Evolutionary conservation across 2,888 invertebrate species (phyloP).

Genomic region (Ectemnius lituratus): DNA sequence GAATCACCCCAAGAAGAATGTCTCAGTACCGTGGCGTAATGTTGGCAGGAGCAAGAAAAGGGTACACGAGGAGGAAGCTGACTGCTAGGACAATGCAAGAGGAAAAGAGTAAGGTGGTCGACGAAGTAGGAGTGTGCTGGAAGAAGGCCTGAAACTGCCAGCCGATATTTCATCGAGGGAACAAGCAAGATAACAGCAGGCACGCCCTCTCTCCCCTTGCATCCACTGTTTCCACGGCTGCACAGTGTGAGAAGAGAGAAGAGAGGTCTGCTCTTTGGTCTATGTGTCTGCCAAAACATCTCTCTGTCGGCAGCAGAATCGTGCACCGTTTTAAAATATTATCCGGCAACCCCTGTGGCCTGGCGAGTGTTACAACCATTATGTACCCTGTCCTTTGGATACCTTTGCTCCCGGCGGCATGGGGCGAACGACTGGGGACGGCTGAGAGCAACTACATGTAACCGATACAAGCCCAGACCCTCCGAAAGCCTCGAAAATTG

Average conservation of each 20-base stretch:
- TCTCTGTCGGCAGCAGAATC: constrained; percentile 60
- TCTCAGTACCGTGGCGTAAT: not conserved
- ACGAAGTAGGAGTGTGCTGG: constrained; percentile 23
- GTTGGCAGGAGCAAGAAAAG: too few species aligned
- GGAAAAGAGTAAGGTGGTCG: constrained; percentile 16
- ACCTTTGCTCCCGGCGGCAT: constrained; percentile 24
- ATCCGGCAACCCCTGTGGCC: constrained; percentile 49
- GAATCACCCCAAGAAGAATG: constrained; percentile 18
- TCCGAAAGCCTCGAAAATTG: constrained; percentile 44
- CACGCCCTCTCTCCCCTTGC: constrained; percentile 59
- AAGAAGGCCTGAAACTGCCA: constrained; percentile 65
- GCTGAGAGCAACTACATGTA: constrained; percentile 26
- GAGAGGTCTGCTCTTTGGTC: too few species aligned
- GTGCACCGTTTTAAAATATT: constrained; percentile 61
- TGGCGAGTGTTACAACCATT: constrained; percentile 60
- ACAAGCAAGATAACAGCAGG: constrained; percentile 74
- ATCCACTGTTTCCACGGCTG: constrained; percentile 19
- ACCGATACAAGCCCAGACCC: constrained; percentile 36
- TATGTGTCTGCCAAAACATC: too few species aligned
- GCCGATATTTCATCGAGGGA: constrained; percentile 74
- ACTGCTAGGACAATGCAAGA: constrained; percentile 15
- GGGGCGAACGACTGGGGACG: constrained; percentile 17
- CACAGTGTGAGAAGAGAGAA: not conserved
- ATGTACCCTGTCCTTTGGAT: constrained; percentile 38
- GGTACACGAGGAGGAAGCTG: too few species aligned